phyloP scores from a whole-genome alignment of 2,797 vertebrate genomes.

The Sebastes cheni region DNA sequence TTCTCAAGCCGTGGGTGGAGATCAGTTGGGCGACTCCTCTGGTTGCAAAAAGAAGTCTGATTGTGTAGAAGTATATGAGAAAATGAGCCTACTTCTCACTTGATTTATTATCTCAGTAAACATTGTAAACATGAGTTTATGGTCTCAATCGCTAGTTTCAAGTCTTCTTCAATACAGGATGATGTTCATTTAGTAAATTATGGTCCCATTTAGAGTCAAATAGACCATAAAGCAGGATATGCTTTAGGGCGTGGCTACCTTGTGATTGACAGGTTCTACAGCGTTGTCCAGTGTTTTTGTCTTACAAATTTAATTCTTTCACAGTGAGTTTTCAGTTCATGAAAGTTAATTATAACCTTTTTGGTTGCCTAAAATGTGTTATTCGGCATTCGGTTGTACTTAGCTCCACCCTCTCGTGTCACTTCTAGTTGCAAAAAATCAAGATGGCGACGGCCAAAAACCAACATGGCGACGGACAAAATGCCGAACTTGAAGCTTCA shows the following conservation, averaged over 20 bases:
- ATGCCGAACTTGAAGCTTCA: background rate
- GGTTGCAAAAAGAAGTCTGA: no score
- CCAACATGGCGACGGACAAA: background rate
- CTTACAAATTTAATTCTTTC: background rate
- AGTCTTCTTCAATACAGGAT: no score
- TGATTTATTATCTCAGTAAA: no score
- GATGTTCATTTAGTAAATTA: background rate
- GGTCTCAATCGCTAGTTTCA: no score
- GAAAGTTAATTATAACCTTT: background rate
- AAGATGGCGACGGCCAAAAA: no score
- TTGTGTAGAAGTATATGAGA: no score
- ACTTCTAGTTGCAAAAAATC: background rate
- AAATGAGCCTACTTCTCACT: no score
- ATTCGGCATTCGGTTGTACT: background rate
- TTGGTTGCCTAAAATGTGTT: background rate
- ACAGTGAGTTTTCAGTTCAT: background rate
- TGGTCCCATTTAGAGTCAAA: background rate
- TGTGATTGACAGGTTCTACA: background rate
- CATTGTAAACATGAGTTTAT: no score
- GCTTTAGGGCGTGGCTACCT: background rate
- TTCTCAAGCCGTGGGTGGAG: no score
- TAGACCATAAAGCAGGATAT: no score
- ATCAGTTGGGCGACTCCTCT: no score
- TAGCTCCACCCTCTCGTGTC: background rate
- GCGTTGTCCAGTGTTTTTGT: background rate